These are phyloP conservation scores for Brenthis hecate DNA, from an alignment of 2,888 invertebrate genomes.

Conservation along the genomic window DNA sequence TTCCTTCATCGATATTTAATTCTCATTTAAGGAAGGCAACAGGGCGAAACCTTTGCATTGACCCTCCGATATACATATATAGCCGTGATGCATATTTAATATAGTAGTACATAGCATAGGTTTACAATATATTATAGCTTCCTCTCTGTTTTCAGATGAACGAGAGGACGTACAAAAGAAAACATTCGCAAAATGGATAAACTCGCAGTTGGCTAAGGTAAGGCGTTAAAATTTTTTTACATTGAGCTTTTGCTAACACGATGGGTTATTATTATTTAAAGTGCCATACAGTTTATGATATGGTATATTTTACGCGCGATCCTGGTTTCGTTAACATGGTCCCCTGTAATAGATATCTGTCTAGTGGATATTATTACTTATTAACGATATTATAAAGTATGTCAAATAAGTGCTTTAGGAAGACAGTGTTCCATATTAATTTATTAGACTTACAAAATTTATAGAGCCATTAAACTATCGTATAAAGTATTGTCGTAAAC, in stretches of 20 bases:
- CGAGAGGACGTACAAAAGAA: conserved; percentile 97
- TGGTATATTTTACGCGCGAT: too few relatives aligned
- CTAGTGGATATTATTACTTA: background rate
- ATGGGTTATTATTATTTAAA: background rate
- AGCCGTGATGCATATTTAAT: conserved; percentile 11
- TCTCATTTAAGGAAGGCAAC: background rate
- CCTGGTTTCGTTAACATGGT: too few relatives aligned
- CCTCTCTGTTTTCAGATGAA: conserved; percentile 87
- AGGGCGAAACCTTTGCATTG: background rate
- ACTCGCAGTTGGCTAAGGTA: conserved; percentile 92
- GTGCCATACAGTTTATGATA: background rate
- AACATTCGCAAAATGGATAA: conserved; percentile 96
- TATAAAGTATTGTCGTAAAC: conserved; percentile 12
- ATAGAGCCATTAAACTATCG: conserved; percentile 1
- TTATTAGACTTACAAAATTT: conserved; percentile 8
- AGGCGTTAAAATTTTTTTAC: conserved; percentile 16
- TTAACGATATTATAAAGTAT: conserved; percentile 5
- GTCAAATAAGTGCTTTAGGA: background rate
- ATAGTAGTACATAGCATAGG: background rate
- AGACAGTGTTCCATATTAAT: conserved; percentile 11
- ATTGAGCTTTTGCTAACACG: background rate
- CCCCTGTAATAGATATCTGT: too few relatives aligned
- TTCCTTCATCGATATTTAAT: background rate
- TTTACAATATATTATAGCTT: conserved; percentile 5
- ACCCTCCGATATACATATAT: conserved; percentile 3